Evolutionary conservation across 2,797 vertebrate genomes (phyloP).

Genomic region (Allobates femoralis): DNA sequence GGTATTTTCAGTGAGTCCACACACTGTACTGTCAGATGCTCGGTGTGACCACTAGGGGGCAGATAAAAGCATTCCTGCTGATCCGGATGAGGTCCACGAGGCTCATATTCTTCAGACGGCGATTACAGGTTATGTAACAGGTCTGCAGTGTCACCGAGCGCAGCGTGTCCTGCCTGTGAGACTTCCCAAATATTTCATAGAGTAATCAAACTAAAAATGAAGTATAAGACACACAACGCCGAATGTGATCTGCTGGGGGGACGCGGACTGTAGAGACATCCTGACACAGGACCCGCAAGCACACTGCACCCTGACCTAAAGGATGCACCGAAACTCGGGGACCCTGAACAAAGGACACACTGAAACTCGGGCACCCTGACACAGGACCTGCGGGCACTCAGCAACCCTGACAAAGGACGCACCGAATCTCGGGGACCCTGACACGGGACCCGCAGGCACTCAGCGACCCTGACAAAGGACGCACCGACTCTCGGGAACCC

Average conservation of each 20-base stretch:
- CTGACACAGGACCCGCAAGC: no score
- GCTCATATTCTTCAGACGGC: not conserved
- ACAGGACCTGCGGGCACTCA: not conserved
- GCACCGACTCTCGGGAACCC: not conserved
- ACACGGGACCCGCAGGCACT: no score
- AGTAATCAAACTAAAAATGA: no score
- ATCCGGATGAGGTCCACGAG: not conserved
- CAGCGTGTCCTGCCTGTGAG: no score
- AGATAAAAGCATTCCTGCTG: not conserved
- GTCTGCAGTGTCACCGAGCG: not conserved
- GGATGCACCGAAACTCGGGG: not conserved
- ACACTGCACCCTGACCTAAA: not conserved
- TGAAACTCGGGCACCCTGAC: not conserved
- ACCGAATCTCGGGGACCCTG: no score
- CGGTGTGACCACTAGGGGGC: conserved; percentile 6
- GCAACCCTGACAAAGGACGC: not conserved
- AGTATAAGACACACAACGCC: no score
- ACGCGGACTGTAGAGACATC: no score
- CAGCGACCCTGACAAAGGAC: not conserved
- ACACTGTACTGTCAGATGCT: not conserved
- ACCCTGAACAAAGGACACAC: not conserved
- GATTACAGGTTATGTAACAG: not conserved
- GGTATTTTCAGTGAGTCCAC: not conserved
- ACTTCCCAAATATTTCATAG: no score
- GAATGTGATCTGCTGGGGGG: no score